A percentile compares a stretch with the other conserved stretches of the same genome.
Conservation (phyloP, 2,888 invertebrate genomes). For the Chirona hameri region DNA sequence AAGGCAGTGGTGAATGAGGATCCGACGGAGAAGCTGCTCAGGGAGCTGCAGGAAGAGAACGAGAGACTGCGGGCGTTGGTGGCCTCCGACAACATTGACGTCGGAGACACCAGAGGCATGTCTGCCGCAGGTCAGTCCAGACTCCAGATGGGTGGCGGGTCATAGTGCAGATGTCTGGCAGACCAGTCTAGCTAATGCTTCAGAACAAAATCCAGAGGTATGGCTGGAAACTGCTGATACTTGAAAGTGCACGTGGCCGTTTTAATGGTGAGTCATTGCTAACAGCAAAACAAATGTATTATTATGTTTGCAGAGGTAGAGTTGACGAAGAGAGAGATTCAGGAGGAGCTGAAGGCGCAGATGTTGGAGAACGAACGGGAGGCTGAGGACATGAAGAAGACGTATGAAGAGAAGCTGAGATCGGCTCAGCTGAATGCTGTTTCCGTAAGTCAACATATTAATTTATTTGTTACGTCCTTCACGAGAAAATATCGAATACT, state of each 20-base stretch:
- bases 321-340: constrained; percentile 46
- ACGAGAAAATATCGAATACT: no score
- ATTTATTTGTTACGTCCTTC: no score
- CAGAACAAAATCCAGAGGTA: no score
- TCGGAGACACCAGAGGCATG: constrained; percentile 37
- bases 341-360: constrained; percentile 48
- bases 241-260: no score
- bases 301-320: constrained; percentile 40
- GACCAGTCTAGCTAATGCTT: no score
- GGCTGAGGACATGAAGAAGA: constrained; percentile 52
- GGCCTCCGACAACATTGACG: constrained; percentile 45
- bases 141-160: no score
- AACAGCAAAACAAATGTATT: no score
- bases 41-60: constrained; percentile 56
- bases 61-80: constrained; percentile 51
- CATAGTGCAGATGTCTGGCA: no score
- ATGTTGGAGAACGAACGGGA: constrained; percentile 51
- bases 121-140: constrained; percentile 35
- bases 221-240: no score
- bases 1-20: constrained; percentile 56
- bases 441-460: no score
- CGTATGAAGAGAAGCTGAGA: constrained; percentile 48
- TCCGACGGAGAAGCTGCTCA: constrained; percentile 54
- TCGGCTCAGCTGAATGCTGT: no score
- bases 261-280: no score